phyloP scores from a whole-genome alignment of 2,888 invertebrate genomes.

The Drosophila hamatofila region DNA sequence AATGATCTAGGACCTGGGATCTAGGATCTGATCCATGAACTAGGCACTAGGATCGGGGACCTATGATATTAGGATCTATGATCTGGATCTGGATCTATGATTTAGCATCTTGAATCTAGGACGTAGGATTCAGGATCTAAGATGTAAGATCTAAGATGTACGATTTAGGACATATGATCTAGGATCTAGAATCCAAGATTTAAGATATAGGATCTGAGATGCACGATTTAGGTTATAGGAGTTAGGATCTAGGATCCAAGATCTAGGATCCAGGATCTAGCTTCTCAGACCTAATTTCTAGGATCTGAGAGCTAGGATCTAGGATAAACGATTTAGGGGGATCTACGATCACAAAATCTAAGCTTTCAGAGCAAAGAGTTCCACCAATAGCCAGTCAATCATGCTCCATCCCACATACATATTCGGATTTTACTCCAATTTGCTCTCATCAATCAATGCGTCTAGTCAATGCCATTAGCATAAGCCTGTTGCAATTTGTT shows the following conservation, averaged over 20 bases:
- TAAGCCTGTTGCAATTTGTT: slow-evolving; percentile 10
- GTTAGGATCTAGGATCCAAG: too few relatives aligned
- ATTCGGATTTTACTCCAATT: not conserved
- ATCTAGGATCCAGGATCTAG: not conserved
- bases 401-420: not conserved
- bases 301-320: not conserved
- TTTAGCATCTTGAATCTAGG: not conserved
- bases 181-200: too few relatives aligned
- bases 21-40: too few relatives aligned
- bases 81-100: not conserved
- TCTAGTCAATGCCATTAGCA: slow-evolving; percentile 1
- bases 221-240: too few relatives aligned
- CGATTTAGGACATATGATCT: not conserved
- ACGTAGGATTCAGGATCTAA: not conserved
- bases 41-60: too few relatives aligned
- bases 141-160: not conserved
- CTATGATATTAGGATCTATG: not conserved
- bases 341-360: too few relatives aligned
- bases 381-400: not conserved
- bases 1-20: not conserved
- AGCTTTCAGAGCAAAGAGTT: too few relatives aligned
- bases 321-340: too few relatives aligned
- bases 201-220: not conserved
- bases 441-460: slow-evolving; percentile 1
- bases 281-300: too few relatives aligned